Percentiles rank a stretch among this genome's conserved stretches.
phyloP scores from a whole-genome alignment of 2,113 vertebrate species.

The Hypanus sabinus region DNA sequence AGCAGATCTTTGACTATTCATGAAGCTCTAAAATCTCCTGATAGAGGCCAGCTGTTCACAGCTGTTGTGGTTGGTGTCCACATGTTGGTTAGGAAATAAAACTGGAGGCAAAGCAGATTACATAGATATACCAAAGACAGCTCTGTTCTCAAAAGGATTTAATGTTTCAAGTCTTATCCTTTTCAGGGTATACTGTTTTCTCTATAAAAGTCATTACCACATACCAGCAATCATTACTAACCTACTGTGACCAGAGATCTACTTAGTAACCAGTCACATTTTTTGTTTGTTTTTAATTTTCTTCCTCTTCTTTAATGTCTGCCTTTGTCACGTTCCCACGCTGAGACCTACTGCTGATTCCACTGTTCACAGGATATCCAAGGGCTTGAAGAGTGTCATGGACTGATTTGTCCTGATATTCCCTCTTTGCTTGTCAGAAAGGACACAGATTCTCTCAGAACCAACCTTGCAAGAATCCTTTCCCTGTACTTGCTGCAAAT shows the following conservation, averaged over 20 bases:
- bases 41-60: conserved; percentile 32
- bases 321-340: background rate
- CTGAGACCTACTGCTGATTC: background rate
- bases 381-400: background rate
- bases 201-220: background rate
- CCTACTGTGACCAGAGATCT: conserved; percentile 19
- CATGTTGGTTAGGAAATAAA: conserved; percentile 7
- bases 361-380: background rate
- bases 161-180: background rate
- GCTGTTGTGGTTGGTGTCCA: background rate
- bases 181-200: background rate
- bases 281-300: conserved; percentile 19
- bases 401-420: background rate
- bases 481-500: background rate
- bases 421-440: background rate
- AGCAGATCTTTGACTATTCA: conserved; percentile 1
- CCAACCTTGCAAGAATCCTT: background rate
- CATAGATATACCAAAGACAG: background rate
- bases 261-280: conserved; percentile 14
- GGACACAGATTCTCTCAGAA: background rate
- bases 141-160: background rate
- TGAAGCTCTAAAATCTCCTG: background rate
- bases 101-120: conserved; percentile 8
- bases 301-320: conserved; percentile 11
- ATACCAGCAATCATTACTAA: background rate